These are phyloP conservation scores for Trogon melanurus DNA, from an alignment of 2,113 vertebrate genomes.

Conservation along the genomic window DNA sequence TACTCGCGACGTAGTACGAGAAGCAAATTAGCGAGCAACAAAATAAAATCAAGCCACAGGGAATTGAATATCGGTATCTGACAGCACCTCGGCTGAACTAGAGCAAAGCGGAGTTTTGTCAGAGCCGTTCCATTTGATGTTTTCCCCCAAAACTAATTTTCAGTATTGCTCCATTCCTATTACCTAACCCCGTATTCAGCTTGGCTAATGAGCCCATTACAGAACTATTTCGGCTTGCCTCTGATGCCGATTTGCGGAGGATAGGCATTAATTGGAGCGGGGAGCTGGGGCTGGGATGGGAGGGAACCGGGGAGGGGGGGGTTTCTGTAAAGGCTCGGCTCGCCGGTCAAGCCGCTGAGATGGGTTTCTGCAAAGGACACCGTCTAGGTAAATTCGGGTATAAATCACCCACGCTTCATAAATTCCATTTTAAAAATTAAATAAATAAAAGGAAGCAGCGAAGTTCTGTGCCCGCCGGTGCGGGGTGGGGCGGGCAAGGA, in stretches of 20 bases:
- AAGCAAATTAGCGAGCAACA: not conserved
- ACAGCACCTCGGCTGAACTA: not conserved
- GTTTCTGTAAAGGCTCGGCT: not conserved
- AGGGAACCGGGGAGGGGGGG: not conserved
- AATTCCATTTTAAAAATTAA: not conserved
- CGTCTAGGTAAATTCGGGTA: not conserved
- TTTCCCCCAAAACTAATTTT: not conserved
- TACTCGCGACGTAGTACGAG: not conserved
- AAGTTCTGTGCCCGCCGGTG: not conserved
- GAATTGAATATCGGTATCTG: not conserved
- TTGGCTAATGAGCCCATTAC: not conserved
- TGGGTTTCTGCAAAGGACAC: not conserved
- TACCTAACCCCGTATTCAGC: not conserved
- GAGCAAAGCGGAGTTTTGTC: not conserved
- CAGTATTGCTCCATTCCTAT: not conserved
- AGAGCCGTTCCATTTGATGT: slow-evolving; percentile 8
- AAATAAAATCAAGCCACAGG: not conserved
- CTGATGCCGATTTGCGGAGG: not conserved
- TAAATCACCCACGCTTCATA: not conserved
- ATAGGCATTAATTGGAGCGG: not conserved
- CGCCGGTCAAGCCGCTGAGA: not conserved
- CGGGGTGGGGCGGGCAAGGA: not conserved
- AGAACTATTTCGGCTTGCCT: not conserved
- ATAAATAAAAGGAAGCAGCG: not conserved
- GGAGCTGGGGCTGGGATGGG: not conserved